Evolutionary conservation across 2,113 vertebrate genomes (phyloP).

Genomic region (Phasianus colchicus): DNA sequence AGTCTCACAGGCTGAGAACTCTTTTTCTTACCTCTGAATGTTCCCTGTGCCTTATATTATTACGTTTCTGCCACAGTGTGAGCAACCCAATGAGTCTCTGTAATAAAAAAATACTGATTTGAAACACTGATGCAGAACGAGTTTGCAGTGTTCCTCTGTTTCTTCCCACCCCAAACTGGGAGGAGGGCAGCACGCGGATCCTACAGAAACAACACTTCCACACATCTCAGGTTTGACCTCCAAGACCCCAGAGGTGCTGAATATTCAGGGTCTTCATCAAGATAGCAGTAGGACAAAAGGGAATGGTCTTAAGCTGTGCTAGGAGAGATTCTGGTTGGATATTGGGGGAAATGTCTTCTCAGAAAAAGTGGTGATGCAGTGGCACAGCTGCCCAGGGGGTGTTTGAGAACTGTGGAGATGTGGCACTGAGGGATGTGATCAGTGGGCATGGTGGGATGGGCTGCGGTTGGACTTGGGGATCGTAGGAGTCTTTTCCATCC

Average conservation of each 20-base stretch:
- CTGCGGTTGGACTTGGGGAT: too few relatives aligned
- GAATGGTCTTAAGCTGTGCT: too few relatives aligned
- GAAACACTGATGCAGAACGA: conserved; percentile 67
- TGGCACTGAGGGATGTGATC: too few relatives aligned
- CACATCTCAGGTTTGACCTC: background rate
- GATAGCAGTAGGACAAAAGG: too few relatives aligned
- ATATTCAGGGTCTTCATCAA: background rate
- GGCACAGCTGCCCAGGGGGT: too few relatives aligned
- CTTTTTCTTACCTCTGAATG: conserved; percentile 74
- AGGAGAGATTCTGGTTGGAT: too few relatives aligned
- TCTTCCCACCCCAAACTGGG: background rate
- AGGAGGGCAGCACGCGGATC: background rate
- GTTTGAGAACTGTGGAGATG: too few relatives aligned
- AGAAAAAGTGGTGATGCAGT: too few relatives aligned
- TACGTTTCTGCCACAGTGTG: conserved; percentile 69
- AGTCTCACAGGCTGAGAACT: conserved; percentile 88
- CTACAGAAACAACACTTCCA: background rate
- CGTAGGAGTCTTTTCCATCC: too few relatives aligned
- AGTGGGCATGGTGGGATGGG: too few relatives aligned
- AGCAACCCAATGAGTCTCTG: conserved; percentile 72
- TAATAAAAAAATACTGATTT: conserved; percentile 81
- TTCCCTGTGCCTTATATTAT: conserved; percentile 80
- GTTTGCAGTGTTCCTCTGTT: conserved; percentile 67
- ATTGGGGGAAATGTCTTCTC: too few relatives aligned
- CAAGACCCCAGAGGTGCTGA: background rate